Percentiles rank a stretch among this genome's conserved stretches.
These are phyloP conservation scores for Phymatocera aterrima DNA, from an alignment of 2,888 invertebrate species.

Conservation along the genomic window DNA sequence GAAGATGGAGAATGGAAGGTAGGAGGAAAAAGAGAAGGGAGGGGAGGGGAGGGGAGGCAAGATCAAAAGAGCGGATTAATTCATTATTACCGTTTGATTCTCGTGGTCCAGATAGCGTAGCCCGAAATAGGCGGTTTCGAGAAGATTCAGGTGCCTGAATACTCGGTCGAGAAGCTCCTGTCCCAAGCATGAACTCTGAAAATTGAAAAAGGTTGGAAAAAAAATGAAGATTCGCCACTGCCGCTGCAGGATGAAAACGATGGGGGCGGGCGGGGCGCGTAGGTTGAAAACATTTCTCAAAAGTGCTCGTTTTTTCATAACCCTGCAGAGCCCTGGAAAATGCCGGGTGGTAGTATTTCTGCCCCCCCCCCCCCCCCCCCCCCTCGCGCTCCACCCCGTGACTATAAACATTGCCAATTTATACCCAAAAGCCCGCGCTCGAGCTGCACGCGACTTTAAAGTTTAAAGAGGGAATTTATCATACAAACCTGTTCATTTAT, in stretches of 20 bases:
- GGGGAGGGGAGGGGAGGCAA: neutral
- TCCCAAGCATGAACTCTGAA: slow-evolving; percentile 92
- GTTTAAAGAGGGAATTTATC: neutral
- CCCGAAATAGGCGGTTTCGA: slow-evolving; percentile 98
- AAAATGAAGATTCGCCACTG: slow-evolving; percentile 16
- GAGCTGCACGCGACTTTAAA: too few species aligned
- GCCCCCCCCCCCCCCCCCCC: neutral
- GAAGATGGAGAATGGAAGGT: neutral
- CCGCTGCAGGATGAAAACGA: neutral
- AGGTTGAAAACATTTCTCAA: slow-evolving; percentile 10
- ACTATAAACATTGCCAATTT: slow-evolving; percentile 35
- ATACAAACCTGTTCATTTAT: neutral
- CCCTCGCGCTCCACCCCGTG: too few species aligned
- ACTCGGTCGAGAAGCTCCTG: slow-evolving; percentile 94
- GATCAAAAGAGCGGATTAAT: slow-evolving; percentile 34
- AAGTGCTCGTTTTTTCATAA: slow-evolving; percentile 9
- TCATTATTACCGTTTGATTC: slow-evolving; percentile 90
- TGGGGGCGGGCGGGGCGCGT: neutral
- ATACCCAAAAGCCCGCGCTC: neutral
- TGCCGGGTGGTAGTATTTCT: neutral
- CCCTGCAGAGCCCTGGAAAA: neutral
- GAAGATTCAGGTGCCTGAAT: slow-evolving; percentile 92
- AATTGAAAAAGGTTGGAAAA: slow-evolving; percentile 57
- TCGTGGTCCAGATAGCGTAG: slow-evolving; percentile 94
- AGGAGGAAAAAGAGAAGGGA: neutral